These are phyloP conservation scores for Tridacna gigas DNA, from an alignment of 2,888 invertebrate species.

Conservation along the genomic window DNA sequence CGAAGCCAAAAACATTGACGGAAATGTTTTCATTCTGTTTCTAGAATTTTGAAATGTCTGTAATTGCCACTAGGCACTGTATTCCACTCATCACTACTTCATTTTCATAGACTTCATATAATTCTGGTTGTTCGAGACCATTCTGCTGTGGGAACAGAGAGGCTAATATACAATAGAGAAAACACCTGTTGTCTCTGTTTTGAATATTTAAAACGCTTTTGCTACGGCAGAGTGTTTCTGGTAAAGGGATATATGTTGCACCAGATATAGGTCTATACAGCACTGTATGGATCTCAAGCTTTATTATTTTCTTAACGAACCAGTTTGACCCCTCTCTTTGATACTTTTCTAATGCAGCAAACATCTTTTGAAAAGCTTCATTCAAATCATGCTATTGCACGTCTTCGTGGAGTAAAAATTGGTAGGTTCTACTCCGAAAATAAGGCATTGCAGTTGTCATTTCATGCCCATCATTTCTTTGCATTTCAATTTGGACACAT, in stretches of 20 bases:
- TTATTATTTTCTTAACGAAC: constrained; percentile 41
- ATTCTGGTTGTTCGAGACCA: constrained; percentile 33
- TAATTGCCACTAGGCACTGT: constrained; percentile 42
- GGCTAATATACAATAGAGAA: constrained; percentile 48
- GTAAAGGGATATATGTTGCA: constrained; percentile 46
- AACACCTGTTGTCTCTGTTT: constrained; percentile 54
- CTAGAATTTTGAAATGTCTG: constrained; percentile 40
- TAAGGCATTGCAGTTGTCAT: constrained; percentile 20
- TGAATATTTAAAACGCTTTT: constrained; percentile 45
- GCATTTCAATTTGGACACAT: constrained; percentile 36
- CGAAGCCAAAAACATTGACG: constrained; percentile 58
- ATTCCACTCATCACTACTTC: constrained; percentile 51
- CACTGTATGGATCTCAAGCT: constrained; percentile 45
- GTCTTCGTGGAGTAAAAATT: not conserved
- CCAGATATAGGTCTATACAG: constrained; percentile 50
- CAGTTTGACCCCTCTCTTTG: constrained; percentile 43
- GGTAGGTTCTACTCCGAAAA: constrained; percentile 28
- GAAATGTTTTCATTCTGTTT: constrained; percentile 43
- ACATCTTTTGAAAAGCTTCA: constrained; percentile 49
- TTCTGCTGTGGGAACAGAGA: constrained; percentile 33
- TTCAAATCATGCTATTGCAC: constrained; percentile 36
- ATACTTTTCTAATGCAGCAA: constrained; percentile 47
- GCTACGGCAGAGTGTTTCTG: constrained; percentile 16
- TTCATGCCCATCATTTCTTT: constrained; percentile 38
- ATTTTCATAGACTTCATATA: constrained; percentile 38